Percentiles rank a stretch among this genome's conserved stretches.
Evolutionary conservation across 2,113 vertebrate genomes (phyloP).

Genomic region (Noctilio leporinus): DNA sequence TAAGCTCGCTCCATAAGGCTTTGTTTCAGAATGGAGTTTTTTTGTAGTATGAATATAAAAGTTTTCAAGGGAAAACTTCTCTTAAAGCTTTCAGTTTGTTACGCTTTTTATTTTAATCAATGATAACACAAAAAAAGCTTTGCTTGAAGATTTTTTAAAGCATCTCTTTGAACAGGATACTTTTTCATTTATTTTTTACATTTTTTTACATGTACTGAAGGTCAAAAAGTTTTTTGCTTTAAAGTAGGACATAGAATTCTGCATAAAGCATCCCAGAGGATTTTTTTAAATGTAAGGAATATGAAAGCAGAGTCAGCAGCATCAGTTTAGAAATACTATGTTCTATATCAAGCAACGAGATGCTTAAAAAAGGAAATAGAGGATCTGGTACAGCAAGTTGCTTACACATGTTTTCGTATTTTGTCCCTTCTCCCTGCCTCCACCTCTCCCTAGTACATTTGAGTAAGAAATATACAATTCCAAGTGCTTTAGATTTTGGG

Average conservation of each 20-base stretch:
- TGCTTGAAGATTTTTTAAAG: conserved; percentile 51
- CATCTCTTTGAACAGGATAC: conserved; percentile 26
- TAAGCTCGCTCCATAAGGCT: background rate
- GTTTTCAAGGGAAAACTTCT: conserved; percentile 30
- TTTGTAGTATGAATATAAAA: background rate
- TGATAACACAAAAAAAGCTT: conserved; percentile 38
- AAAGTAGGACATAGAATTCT: conserved; percentile 42
- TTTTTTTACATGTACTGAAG: conserved; percentile 49
- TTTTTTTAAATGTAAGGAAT: background rate
- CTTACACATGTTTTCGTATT: background rate
- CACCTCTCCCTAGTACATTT: background rate
- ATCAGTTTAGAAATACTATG: background rate
- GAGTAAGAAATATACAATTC: background rate
- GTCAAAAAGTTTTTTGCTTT: conserved; percentile 53
- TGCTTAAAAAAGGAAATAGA: background rate
- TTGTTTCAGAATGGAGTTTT: conserved; percentile 46
- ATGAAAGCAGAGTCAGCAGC: conserved; percentile 26
- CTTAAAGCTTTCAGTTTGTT: conserved; percentile 33
- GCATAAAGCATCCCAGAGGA: conserved; percentile 34
- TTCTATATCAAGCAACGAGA: background rate
- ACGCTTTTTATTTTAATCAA: conserved; percentile 54
- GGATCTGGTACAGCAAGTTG: background rate
- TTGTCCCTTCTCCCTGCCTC: background rate
- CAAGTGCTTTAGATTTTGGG: conserved; percentile 1
- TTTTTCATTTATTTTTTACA: conserved; percentile 61